These are phyloP conservation scores for Mythimna pallens DNA, from an alignment of 2,888 invertebrate species.

Conservation along the genomic window DNA sequence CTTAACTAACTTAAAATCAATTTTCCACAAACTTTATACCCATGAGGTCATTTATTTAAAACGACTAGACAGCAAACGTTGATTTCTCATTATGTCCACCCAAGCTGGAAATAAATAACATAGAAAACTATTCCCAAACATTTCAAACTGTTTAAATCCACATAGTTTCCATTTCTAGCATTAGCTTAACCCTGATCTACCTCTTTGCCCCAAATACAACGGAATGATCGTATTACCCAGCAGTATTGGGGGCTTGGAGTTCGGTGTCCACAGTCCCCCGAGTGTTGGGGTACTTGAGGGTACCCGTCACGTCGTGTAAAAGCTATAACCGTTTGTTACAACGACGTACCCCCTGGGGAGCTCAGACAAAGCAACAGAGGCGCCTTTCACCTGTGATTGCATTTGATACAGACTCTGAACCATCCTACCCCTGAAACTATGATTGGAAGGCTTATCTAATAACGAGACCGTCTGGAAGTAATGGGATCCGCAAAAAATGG, in stretches of 20 bases:
- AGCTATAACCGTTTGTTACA: slow-evolving; percentile 58
- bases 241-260: slow-evolving; percentile 11
- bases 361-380: slow-evolving; percentile 30
- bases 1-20: no score
- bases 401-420: slow-evolving; percentile 25
- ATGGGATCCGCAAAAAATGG: slow-evolving; percentile 29
- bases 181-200: slow-evolving; percentile 28
- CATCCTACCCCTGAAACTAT: slow-evolving; percentile 3
- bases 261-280: slow-evolving; percentile 35
- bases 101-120: slow-evolving; percentile 11
- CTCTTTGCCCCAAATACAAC: slow-evolving; percentile 46
- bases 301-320: slow-evolving; percentile 51
- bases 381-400: slow-evolving; percentile 50
- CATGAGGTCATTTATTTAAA: neutral
- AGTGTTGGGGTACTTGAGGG: slow-evolving; percentile 30
- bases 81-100: neutral
- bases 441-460: slow-evolving; percentile 25
- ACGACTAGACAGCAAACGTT: neutral
- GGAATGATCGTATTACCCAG: slow-evolving; percentile 48
- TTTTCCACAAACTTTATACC: neutral
- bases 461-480: slow-evolving; percentile 26
- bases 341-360: slow-evolving; percentile 23
- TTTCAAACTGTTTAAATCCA: slow-evolving; percentile 20
- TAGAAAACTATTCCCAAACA: slow-evolving; percentile 7
- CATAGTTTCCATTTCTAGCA: slow-evolving; percentile 21